Base-by-base conservation (phyloP, 1,140 invertebrate species). In the Armadillidium nasatum region DNA sequence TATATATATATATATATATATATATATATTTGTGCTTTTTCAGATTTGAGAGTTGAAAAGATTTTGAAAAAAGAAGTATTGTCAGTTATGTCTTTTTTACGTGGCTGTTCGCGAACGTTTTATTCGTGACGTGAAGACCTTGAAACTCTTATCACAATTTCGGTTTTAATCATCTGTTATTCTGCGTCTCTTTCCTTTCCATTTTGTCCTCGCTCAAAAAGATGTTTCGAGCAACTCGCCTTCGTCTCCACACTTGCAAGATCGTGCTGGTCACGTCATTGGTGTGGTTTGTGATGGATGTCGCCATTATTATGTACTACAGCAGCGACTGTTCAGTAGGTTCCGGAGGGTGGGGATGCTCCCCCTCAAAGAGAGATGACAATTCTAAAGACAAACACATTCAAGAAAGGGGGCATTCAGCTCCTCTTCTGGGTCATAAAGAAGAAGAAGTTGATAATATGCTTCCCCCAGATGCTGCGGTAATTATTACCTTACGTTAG, bases 241-340 rank as follows among this genome's bases (percentile, higher is more conserved):
- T 90, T 9, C 78, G 76, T 9, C 73, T 81, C 54, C 94, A 96
- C 85, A 96, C 94, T 74, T 97, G 94, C 86, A 94, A 95, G 84
- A 93, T 98, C 79, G 93, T 99, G 80, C 86, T 98, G 78, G 87
- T 95, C 79, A 98, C 96, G 76, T 98, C 96, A 0, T 86, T 99
- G 75, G 94, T 96, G 60, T 98, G 96, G 96, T 91, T 98, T 82
- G 88, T 98, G 81, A 88, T 98, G 50, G 95, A 96, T 85, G 93
- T 96, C 23, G 89, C 93, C 74, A 87, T 98, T 46, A 88, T 99
- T 69, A 94, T 95, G 86, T 92, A 95, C 85, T 98, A 95, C 85
- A 94, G 94, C 44, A 94, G 94, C 44, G 96, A 98, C 83, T 97
- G 87, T 82, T 82, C 81, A 13, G 77, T 73, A 86, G 87, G 76